Base-by-base conservation (phyloP, 2,797 vertebrate genomes). In the Cirrhinus molitorella region DNA sequence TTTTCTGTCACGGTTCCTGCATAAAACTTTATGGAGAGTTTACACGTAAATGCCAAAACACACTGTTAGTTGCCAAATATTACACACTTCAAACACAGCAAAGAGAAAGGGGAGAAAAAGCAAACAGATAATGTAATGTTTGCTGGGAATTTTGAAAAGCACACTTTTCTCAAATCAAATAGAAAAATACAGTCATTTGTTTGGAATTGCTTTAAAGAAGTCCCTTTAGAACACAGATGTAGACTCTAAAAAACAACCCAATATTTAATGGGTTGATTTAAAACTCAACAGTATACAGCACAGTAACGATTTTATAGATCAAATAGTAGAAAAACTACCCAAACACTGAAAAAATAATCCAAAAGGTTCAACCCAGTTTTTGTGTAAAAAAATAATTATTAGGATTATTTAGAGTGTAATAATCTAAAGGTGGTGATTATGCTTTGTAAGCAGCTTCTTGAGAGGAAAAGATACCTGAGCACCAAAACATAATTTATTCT, bases 1-100 rank as follows among this genome's bases (percentile, higher is more conserved):
- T 4, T 14, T 25, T 31, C 70, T 47, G 23, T 66, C 71, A 75
- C 40, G 47, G 55, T 37, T 82, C 6, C 28, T 3, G 14, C 11
- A 77, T 83, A 43, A 51, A 68, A 78, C 37, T 23, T 63, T 65
- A 13, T 37, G 8, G 7, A n/a, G 17, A 34, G 40, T 80, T 83
- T 80, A 14, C 55, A 59, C 23, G 2, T 25, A 68, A 83, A 83
- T 25, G 21, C 47, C 61, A 40, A 66, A 81, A 47, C 47, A 25
- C 45, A 40, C 21, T 77, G 43, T 51, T 53, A 51, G 65, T 74
- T 77, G 80, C 79, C 72, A 79, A 84, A 78, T 37, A 65, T 45
- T 43, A 67, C 59, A 49, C 57, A 53, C 40, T 37, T 28, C 61
- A 51, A 59, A 65, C 37, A 45, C 5, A 57, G 53, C 21, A 49